Evolutionary conservation across 2,888 invertebrate species (phyloP), one percentile per base, ranked within the genome.

Genomic region (Fragum whitleyi): DNA sequence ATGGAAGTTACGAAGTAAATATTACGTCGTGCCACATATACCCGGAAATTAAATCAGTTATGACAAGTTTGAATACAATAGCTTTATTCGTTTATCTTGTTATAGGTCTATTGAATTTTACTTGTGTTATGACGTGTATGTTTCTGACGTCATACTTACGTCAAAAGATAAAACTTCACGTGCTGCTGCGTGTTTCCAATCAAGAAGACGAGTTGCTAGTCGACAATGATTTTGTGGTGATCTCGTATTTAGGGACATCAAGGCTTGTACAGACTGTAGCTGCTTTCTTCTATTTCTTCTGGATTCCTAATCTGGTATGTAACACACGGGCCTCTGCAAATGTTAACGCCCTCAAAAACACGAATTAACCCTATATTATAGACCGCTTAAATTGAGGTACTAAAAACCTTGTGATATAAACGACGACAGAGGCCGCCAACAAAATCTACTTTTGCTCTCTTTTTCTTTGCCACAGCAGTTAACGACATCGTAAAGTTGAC

Each of bases 231-330:
- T 36, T 74, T 11, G 32, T 74, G 1, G 23, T 53, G 16, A 32
- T 62, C 9, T 53, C 39, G 16, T 74, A 53, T 19, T 47, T 74
- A 6, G 65, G 53, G 16, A 21, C 36, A 1, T 62, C 74, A 0
- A 62, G 74, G 39, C 53, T 74, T 16, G 53, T 74, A 3, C 42
- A 62, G 36, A 36, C 65, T 0, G 62, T 74, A 5, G 65, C 65
- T 3, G 65, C 23, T 1, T 65, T 74, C 29, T 74, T 74, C 53
- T 74, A 74, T 53, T 74, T 74, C 53, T 74, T 65, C 21, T 74
- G 74, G 74, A 65, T 74, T 36, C 74, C 74, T 7, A 62, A 62
- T 65, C 19, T 74, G 74, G 74, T 74, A 53, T 23, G 74, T 55
- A 16, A 39, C 26, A n/a, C n/a, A n/a, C n/a, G n/a, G n/a, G n/a